Conservation (phyloP, 2,888 invertebrate species). For the Lumbricus terrestris region DNA sequence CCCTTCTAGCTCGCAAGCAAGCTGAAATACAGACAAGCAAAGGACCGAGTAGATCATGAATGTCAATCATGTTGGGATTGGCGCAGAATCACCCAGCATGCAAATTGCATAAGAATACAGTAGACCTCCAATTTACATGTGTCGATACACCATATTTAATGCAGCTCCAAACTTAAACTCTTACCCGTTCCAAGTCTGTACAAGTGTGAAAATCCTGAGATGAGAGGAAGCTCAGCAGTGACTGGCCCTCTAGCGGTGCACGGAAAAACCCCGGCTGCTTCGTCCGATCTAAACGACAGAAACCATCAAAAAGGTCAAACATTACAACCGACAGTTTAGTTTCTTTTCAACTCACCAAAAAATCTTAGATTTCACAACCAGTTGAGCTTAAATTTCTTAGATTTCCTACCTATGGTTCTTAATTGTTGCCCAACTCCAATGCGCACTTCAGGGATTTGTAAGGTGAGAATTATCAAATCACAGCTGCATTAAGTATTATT, state of each 20-base stretch:
- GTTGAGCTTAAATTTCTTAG: no score
- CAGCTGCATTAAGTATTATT: no score
- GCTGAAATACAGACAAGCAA: no score
- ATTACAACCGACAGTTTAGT: not conserved
- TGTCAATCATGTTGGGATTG: no score
- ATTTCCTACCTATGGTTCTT: no score
- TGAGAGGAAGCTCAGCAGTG: constrained; percentile 72
- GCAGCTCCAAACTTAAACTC: constrained; percentile 7
- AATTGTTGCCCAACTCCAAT: no score
- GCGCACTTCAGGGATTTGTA: no score
- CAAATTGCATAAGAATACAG: not conserved
- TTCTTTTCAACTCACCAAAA: not conserved
- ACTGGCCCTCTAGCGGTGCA: constrained; percentile 70
- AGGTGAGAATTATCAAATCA: no score
- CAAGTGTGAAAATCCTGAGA: constrained; percentile 72
- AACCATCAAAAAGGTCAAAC: not conserved
- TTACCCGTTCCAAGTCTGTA: constrained; percentile 70
- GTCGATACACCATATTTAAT: not conserved
- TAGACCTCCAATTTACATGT: no score
- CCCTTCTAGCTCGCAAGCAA: no score
- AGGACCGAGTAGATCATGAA: no score
- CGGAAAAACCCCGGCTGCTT: constrained; percentile 66
- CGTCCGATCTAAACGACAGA: not conserved
- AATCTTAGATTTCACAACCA: not conserved
- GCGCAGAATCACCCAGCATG: no score